Percentiles rank a stretch among this genome's conserved stretches.
These are phyloP conservation scores for Ormia ochracea DNA, from an alignment of 2,888 invertebrate genomes.

Conservation along the genomic window DNA sequence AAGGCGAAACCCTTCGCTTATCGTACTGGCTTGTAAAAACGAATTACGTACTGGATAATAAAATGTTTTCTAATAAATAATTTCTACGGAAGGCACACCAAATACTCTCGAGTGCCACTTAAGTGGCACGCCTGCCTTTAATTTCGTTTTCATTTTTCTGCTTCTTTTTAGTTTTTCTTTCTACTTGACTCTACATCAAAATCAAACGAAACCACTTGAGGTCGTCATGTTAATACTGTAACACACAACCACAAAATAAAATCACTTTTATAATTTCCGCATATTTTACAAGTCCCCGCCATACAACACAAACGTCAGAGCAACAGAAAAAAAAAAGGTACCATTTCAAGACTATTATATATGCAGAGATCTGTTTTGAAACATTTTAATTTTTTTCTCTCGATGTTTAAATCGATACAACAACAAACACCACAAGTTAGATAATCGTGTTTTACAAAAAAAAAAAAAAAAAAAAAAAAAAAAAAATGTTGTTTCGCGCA, in stretches of 20 bases:
- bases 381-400: slow-evolving; percentile 31
- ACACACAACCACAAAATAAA: slow-evolving; percentile 8
- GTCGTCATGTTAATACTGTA: slow-evolving; percentile 56
- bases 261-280: slow-evolving; percentile 43
- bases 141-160: neutral
- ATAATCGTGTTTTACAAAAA: neutral
- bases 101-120: neutral
- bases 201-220: slow-evolving; percentile 51
- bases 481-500: too few species aligned
- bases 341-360: slow-evolving; percentile 13
- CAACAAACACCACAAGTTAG: neutral
- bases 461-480: neutral
- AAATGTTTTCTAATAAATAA: too few species aligned
- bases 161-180: neutral
- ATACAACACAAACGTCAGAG: neutral
- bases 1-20: too few species aligned
- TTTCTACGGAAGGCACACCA: too few species aligned
- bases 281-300: slow-evolving; percentile 24
- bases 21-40: too few species aligned
- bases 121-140: neutral
- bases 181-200: slow-evolving; percentile 14
- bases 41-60: too few species aligned
- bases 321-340: neutral
- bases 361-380: neutral
- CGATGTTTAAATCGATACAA: too few species aligned